Base-by-base conservation (phyloP, 2,113 vertebrate species). In the Anguilla japonica region DNA sequence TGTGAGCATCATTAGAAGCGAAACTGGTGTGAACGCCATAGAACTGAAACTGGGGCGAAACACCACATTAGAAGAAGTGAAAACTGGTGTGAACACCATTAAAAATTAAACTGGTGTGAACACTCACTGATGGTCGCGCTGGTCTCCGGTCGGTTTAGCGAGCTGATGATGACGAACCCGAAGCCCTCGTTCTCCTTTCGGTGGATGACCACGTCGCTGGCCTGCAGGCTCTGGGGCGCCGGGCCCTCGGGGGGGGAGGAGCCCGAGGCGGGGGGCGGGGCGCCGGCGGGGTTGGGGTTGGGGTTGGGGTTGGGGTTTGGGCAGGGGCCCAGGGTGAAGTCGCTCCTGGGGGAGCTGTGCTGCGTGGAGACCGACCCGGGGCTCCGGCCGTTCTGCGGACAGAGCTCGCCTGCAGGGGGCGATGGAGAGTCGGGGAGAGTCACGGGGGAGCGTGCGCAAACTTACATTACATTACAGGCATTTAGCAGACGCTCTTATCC, bases 81-180 rank as follows among this genome's bases (percentile, higher is more conserved):
- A 6, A 29, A 9, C 71, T 75, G 71, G n/a, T 75, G 71, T 75
- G 2, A 75, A 34, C 71, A 9, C n/a, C n/a, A 34, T 9, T 75
- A 13, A 29, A 5, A n/a, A 20, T 79, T 13, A 46, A 79, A 13
- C 50, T 43, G 56, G 26, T 18, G 39, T 9, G 0, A 15, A 41
- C 80, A 96, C 97, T 97, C 91, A 99, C 98, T 98, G 92, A 99
- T 98, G 84, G 98, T 95, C 41, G 97, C 87, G 75, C 97, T 96
- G 4, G 97, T 98, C 85, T 99, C 98, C 0, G 98, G 98, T 87
- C 98, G 96, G 95, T 98, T 99, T 41, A 99, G 94, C 50, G 98
- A 99, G 93, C 98, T 99, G 95, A 99, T 99, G 96, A 99, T 99
- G 85, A 99, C 98, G 5, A 99, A 99, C 87, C 98, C 98, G 0